A percentile compares a stretch with the other conserved stretches of the same genome.
Conservation (phyloP, 2,888 invertebrate genomes). For the Coecobrya sp. region DNA sequence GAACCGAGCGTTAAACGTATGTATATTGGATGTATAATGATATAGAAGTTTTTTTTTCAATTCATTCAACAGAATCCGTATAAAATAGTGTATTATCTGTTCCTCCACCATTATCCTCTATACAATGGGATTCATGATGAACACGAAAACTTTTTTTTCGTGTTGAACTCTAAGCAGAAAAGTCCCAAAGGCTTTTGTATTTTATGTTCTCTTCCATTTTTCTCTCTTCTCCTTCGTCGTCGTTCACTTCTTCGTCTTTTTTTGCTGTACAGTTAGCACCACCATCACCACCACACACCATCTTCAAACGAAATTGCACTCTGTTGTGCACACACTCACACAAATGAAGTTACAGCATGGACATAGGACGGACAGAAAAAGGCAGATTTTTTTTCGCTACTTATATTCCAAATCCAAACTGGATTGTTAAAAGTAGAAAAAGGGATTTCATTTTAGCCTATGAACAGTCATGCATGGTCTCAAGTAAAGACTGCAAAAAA, state of each 20-base stretch:
- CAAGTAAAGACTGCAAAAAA: not conserved
- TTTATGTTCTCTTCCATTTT: slow-evolving; percentile 32
- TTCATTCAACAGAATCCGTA: slow-evolving; percentile 74
- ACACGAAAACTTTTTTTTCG: slow-evolving; percentile 68
- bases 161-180: slow-evolving; percentile 69
- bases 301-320: not conserved
- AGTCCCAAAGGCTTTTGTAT: slow-evolving; percentile 73
- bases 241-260: slow-evolving; percentile 44
- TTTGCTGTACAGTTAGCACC: not conserved
- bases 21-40: not conserved
- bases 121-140: slow-evolving; percentile 76
- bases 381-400: not conserved
- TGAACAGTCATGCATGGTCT: not conserved
- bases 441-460: not conserved
- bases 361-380: not conserved
- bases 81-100: slow-evolving; percentile 24
- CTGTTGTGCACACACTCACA: not conserved
- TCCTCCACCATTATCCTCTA: slow-evolving; percentile 50
- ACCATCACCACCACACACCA: too few relatives aligned
- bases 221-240: slow-evolving; percentile 15
- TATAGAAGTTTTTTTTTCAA: slow-evolving; percentile 42
- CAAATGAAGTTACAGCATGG: not conserved
- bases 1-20: not conserved
- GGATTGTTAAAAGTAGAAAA: not conserved
- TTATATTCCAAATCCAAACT: not conserved